Conservation (phyloP, 2,888 invertebrate species). For the Dilophus febrilis region DNA sequence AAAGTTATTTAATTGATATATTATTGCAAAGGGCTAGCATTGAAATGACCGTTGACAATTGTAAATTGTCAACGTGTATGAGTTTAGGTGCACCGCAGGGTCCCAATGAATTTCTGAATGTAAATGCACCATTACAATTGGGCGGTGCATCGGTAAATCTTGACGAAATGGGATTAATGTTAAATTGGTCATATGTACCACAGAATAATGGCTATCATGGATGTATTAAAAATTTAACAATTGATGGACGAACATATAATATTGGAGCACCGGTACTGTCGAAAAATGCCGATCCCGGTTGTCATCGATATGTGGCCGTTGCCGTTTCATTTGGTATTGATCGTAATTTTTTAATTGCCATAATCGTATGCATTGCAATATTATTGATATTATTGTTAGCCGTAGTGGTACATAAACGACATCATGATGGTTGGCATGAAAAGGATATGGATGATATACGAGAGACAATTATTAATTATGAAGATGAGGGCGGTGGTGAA, state of each 20-base stretch:
- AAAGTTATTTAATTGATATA: slow-evolving; percentile 75
- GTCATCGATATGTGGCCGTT: slow-evolving; percentile 52
- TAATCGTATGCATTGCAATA: slow-evolving; percentile 72
- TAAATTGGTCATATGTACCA: slow-evolving; percentile 54
- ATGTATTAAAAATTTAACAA: slow-evolving; percentile 80
- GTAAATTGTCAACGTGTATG: slow-evolving; percentile 51
- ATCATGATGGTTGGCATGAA: slow-evolving; percentile 71
- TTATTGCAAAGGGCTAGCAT: slow-evolving; percentile 44
- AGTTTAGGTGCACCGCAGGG: slow-evolving; percentile 51
- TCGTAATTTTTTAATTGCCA: slow-evolving; percentile 75
- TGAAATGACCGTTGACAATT: slow-evolving; percentile 63
- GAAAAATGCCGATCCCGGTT: slow-evolving; percentile 53
- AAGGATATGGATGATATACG: slow-evolving; percentile 91
- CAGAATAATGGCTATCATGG: slow-evolving; percentile 61
- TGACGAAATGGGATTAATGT: slow-evolving; percentile 38
- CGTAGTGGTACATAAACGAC: slow-evolving; percentile 74
- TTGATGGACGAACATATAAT: slow-evolving; percentile 77
- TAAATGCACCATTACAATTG: slow-evolving; percentile 78
- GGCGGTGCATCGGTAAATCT: slow-evolving; percentile 57
- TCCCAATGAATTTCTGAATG: slow-evolving; percentile 54
- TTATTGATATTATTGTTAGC: slow-evolving; percentile 63
- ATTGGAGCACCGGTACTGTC: slow-evolving; percentile 63
- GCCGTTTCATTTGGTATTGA: slow-evolving; percentile 71
- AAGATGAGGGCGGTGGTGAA: slow-evolving; percentile 97
- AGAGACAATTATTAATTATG: slow-evolving; percentile 94